A percentile compares a stretch with the other conserved stretches of the same genome.
These are phyloP conservation scores for Falco columbarius DNA, from an alignment of 2,797 vertebrate genomes.

Conservation along the genomic window DNA sequence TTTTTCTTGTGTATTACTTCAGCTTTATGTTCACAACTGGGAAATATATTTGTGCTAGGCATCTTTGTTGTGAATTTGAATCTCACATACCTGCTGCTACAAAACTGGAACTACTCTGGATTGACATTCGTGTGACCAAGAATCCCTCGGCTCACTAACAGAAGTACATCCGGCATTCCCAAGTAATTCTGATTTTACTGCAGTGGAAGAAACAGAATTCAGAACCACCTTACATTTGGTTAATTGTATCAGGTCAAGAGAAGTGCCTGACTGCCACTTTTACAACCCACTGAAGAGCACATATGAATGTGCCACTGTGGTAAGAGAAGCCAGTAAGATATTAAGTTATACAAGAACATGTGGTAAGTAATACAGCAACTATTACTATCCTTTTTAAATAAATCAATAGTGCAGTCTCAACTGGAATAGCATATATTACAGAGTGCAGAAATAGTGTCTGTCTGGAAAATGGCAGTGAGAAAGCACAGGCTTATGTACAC, in stretches of 20 bases:
- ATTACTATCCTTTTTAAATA: background rate
- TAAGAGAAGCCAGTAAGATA: background rate
- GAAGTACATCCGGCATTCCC: background rate
- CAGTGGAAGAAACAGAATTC: conserved; percentile 16
- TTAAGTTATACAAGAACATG: background rate
- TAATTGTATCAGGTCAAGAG: background rate
- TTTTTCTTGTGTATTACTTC: background rate
- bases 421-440: background rate
- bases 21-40: conserved; percentile 10
- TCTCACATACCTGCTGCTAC: background rate
- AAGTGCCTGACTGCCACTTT: background rate
- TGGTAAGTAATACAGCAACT: background rate
- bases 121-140: background rate
- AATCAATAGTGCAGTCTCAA: background rate
- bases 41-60: background rate
- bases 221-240: background rate
- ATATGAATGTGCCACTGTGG: background rate
- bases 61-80: background rate
- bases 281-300: background rate
- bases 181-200: background rate
- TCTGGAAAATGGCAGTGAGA: background rate
- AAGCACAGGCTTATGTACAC: background rate
- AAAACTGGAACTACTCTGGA: conserved; percentile 14
- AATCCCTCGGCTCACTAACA: background rate
- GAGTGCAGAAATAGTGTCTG: background rate